Evolutionary conservation across 1,140 invertebrate species (phyloP).

Genomic region (Saxidomus purpurata): DNA sequence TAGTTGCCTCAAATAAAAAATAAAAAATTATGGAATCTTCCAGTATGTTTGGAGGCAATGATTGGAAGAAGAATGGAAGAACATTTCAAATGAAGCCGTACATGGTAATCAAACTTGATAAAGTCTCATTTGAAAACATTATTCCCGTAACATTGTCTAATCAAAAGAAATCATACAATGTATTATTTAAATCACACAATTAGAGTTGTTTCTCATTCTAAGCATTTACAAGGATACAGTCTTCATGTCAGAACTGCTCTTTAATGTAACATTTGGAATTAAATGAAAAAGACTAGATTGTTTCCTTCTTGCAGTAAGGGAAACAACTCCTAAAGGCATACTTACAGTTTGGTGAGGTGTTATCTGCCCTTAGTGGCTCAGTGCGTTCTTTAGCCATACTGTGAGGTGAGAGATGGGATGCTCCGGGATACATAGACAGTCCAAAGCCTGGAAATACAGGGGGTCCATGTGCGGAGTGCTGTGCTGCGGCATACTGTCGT

Average conservation of each 20-base stretch:
- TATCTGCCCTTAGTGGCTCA: constrained; percentile 40
- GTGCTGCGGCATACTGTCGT: constrained; percentile 76
- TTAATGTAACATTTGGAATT: background rate
- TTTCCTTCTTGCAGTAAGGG: background rate
- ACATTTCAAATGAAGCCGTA: constrained; percentile 44
- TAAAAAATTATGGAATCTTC: too few relatives aligned
- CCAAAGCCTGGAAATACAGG: constrained; percentile 83
- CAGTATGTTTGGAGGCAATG: background rate
- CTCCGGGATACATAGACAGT: constrained; percentile 80
- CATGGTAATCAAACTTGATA: background rate
- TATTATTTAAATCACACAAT: constrained; percentile 34
- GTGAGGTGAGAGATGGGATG: constrained; percentile 82
- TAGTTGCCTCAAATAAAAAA: too few relatives aligned
- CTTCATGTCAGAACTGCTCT: too few relatives aligned
- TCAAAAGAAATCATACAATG: constrained; percentile 19
- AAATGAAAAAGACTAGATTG: background rate
- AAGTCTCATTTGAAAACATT: constrained; percentile 48
- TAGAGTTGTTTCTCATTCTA: background rate
- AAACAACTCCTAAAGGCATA: background rate
- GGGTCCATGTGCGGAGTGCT: constrained; percentile 74
- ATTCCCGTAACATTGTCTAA: constrained; percentile 29
- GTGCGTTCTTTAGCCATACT: constrained; percentile 66
- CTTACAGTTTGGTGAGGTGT: constrained; percentile 63
- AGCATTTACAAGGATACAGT: constrained; percentile 45
- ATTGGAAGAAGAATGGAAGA: background rate